Evolutionary conservation across 2,888 invertebrate species (phyloP).

Genomic region (Piscicola geometra): DNA sequence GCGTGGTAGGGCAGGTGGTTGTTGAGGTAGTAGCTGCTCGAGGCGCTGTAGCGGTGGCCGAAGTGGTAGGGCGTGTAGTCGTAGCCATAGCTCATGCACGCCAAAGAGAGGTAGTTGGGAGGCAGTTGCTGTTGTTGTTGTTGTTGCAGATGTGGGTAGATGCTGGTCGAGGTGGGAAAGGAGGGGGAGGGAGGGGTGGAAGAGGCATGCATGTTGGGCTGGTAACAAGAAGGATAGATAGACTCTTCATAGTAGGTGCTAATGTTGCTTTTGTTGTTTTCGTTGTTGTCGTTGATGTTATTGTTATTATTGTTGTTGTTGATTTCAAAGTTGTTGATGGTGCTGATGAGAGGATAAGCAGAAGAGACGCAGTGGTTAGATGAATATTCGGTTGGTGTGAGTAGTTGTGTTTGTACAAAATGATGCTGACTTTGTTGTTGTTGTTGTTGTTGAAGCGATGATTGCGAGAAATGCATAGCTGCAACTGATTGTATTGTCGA

Average conservation of each 20-base stretch:
- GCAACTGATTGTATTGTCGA: too few species aligned
- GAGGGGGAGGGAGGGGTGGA: constrained; percentile 33
- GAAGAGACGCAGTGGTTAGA: background rate
- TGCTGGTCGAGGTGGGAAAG: constrained; percentile 16
- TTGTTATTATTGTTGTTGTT: constrained; percentile 4
- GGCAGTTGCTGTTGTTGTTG: background rate
- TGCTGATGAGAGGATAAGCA: constrained; percentile 1
- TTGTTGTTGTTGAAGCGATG: background rate
- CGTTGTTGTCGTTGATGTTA: constrained; percentile 13
- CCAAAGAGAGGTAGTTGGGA: constrained; percentile 28
- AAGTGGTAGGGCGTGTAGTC: constrained; percentile 29
- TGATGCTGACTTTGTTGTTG: background rate
- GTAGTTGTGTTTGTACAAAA: background rate
- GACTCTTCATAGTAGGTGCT: background rate
- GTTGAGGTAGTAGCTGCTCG: constrained; percentile 4
- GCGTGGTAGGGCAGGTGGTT: background rate
- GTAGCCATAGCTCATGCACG: constrained; percentile 34
- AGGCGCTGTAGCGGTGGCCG: constrained; percentile 11
- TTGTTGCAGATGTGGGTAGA: background rate
- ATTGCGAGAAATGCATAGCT: background rate
- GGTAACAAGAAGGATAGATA: background rate
- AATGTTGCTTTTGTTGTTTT: background rate
- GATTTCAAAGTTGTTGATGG: background rate
- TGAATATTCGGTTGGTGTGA: background rate
- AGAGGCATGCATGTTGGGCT: constrained; percentile 9